These are phyloP conservation scores for Lepisosteus osseus DNA, from an alignment of 2,113 vertebrate species.

Conservation along the genomic window DNA sequence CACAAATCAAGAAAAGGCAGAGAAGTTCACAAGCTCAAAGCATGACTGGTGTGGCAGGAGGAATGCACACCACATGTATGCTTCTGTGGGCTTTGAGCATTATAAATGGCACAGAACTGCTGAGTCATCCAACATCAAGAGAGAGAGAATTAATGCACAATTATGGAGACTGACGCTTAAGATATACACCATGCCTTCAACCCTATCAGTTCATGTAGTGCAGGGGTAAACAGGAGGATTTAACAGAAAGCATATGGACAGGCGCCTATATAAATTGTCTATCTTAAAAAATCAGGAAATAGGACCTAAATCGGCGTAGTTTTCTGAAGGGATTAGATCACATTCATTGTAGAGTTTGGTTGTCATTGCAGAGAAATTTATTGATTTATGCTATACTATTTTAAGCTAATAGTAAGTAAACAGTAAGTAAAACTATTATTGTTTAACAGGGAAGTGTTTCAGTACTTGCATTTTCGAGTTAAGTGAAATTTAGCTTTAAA, in stretches of 20 bases:
- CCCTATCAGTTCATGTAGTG: slow-evolving; percentile 10
- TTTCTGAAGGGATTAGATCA: no score
- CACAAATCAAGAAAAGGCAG: slow-evolving; percentile 10
- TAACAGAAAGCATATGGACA: slow-evolving; percentile 21
- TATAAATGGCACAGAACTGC: slow-evolving; percentile 19
- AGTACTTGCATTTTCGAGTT: no score
- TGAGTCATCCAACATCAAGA: slow-evolving; percentile 28
- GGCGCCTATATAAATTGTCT: not conserved
- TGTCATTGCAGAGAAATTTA: no score
- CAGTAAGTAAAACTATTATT: no score
- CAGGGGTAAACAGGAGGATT: slow-evolving; percentile 19
- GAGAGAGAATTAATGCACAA: not conserved
- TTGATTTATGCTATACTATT: no score
- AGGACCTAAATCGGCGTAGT: no score
- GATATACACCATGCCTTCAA: slow-evolving; percentile 28
- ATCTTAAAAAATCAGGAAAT: no score
- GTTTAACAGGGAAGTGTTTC: no score
- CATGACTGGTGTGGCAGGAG: not conserved
- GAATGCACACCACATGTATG: not conserved
- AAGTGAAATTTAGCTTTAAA: no score
- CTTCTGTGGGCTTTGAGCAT: not conserved
- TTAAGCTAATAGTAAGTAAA: no score
- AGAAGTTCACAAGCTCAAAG: slow-evolving; percentile 11
- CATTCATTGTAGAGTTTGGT: no score
- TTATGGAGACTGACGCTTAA: slow-evolving; percentile 14